These are phyloP conservation scores for Passerculus sandwichensis DNA, from an alignment of 2,797 vertebrate species.

Conservation along the genomic window DNA sequence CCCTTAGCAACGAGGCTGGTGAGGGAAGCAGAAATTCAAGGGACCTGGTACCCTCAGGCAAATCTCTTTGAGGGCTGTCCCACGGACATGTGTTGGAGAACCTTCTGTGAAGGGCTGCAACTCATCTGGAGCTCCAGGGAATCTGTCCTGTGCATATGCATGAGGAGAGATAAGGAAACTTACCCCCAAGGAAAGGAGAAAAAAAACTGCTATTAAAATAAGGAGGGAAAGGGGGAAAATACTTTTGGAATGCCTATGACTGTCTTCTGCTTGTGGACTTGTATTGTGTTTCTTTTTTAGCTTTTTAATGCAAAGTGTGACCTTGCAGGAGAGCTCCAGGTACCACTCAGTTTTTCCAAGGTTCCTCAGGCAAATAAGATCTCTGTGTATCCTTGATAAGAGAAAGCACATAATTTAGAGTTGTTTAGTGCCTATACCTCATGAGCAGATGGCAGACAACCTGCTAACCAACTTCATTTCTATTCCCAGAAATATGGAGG, in stretches of 20 bases:
- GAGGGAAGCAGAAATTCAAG: neutral
- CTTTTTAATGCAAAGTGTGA: neutral
- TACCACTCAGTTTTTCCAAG: neutral
- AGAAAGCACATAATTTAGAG: neutral
- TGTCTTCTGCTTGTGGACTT: neutral
- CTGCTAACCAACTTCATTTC: conserved; percentile 17
- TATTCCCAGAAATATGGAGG: conserved; percentile 78
- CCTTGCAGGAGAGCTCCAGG: neutral
- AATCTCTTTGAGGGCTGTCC: neutral
- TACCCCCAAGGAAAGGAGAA: neutral
- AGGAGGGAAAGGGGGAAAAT: fast-evolving
- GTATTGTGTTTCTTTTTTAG: neutral
- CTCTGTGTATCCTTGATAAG: neutral
- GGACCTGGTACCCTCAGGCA: neutral
- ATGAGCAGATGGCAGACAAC: neutral
- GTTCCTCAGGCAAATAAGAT: neutral
- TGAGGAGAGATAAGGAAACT: neutral
- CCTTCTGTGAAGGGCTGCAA: neutral
- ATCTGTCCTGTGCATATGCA: neutral
- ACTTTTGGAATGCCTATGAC: neutral
- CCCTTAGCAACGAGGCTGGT: fast-evolving
- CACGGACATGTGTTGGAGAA: fast-evolving
- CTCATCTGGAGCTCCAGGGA: neutral
- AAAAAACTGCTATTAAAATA: neutral
- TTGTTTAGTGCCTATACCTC: neutral